phyloP scores from a whole-genome alignment of 1,140 invertebrate genomes.

The Chelonus insularis region DNA sequence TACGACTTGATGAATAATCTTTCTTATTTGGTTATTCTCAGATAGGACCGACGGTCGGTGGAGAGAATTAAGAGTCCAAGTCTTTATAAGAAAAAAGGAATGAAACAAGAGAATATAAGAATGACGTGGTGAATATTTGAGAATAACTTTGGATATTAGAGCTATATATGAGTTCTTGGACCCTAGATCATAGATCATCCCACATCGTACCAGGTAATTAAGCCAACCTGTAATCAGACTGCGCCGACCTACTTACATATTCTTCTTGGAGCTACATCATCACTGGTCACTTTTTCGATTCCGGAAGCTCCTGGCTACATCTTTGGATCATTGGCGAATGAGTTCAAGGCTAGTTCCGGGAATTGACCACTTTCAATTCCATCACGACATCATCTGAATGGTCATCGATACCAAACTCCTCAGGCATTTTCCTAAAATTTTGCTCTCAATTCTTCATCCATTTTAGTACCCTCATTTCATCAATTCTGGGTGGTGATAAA shows the following conservation, averaged over 20 bases:
- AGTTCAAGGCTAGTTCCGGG: not conserved
- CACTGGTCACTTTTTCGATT: slow-evolving; percentile 14
- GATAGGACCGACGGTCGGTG: not conserved
- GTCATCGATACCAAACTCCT: no score
- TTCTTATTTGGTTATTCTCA: slow-evolving; percentile 3
- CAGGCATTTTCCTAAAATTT: no score
- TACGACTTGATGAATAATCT: slow-evolving; percentile 13
- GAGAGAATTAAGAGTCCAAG: not conserved
- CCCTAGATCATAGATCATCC: slow-evolving; percentile 25
- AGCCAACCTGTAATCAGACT: slow-evolving; percentile 28
- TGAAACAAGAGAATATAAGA: not conserved
- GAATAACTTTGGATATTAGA: not conserved
- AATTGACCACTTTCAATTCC: not conserved
- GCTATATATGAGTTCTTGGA: not conserved
- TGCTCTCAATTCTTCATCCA: no score
- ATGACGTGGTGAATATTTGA: slow-evolving; percentile 5
- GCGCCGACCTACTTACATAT: slow-evolving; percentile 28
- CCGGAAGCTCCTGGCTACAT: slow-evolving; percentile 22
- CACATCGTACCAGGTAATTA: slow-evolving; percentile 26
- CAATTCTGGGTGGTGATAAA: no score
- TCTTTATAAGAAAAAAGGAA: not conserved
- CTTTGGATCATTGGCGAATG: not conserved
- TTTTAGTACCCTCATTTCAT: no score
- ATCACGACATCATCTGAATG: no score
- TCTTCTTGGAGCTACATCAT: not conserved